Conservation (phyloP, 2,888 invertebrate species). For the Catocala sponsa region DNA sequence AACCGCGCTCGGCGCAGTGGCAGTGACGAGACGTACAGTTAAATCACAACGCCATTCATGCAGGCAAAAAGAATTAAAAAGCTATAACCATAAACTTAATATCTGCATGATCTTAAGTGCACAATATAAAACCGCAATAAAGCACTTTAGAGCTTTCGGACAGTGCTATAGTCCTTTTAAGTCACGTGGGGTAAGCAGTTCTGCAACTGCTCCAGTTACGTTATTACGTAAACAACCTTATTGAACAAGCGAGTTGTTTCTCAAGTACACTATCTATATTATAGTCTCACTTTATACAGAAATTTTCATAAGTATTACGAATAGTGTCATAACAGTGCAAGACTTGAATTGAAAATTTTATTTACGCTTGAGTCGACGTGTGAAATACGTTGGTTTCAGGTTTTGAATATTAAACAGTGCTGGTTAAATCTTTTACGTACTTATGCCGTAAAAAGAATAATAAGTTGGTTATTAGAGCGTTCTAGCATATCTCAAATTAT, state of each 20-base stretch:
- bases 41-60: too few species aligned
- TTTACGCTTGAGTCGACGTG: neutral
- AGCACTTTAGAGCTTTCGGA: slow-evolving; percentile 4
- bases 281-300: slow-evolving; percentile 20
- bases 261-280: slow-evolving; percentile 37
- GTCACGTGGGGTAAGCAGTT: slow-evolving; percentile 42
- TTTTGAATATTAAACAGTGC: too few species aligned
- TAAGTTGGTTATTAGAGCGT: too few species aligned
- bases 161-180: slow-evolving; percentile 25
- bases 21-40: too few species aligned
- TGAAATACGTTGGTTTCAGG: too few species aligned
- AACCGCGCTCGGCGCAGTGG: too few species aligned
- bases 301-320: slow-evolving; percentile 18
- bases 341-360: slow-evolving; percentile 1
- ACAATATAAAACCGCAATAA: neutral
- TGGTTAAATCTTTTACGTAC: too few species aligned
- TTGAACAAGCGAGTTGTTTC: slow-evolving; percentile 65
- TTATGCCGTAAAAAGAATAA: too few species aligned
- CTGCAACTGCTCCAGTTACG: slow-evolving; percentile 72
- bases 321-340: slow-evolving; percentile 2
- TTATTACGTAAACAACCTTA: slow-evolving; percentile 74
- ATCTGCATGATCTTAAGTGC: too few species aligned
- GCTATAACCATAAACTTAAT: too few species aligned
- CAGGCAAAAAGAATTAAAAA: too few species aligned
- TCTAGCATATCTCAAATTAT: too few species aligned